A percentile compares a stretch with the other conserved stretches of the same genome.
phyloP scores from a whole-genome alignment of 1,140 invertebrate genomes.

The Pogonomyrmex barbatus region DNA sequence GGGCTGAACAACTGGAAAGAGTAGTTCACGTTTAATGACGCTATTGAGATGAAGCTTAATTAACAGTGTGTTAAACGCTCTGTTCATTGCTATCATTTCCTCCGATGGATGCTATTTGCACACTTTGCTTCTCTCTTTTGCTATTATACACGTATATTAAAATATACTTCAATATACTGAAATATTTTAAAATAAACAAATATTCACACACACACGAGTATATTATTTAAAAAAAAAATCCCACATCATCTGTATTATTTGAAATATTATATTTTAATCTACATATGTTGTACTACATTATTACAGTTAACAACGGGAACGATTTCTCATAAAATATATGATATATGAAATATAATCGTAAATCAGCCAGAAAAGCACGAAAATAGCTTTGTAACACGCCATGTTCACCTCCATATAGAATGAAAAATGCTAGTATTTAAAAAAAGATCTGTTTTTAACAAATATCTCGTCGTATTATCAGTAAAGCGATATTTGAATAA shows the following conservation, averaged over 20 bases:
- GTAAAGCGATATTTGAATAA: not conserved
- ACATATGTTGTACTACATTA: not conserved
- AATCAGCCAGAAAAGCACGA: not conserved
- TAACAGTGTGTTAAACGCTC: slow-evolving; percentile 70
- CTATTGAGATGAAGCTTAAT: slow-evolving; percentile 71
- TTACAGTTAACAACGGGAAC: not conserved
- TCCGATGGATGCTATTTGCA: not conserved
- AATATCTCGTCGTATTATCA: not conserved
- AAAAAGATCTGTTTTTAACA: not conserved
- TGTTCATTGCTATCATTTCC: slow-evolving; percentile 13
- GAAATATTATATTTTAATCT: slow-evolving; percentile 3
- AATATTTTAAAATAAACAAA: slow-evolving; percentile 20
- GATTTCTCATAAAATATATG: not conserved
- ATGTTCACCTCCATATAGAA: not conserved
- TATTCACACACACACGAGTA: not conserved
- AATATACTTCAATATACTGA: not conserved
- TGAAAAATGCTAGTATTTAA: not conserved
- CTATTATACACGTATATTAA: slow-evolving; percentile 1
- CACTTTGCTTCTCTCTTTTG: slow-evolving; percentile 6
- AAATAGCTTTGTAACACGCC: not conserved
- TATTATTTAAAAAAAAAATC: not conserved
- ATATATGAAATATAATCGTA: not conserved
- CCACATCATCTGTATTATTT: not conserved
- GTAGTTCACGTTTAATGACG: slow-evolving; percentile 68
- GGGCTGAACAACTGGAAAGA: slow-evolving; percentile 53